phyloP scores from a whole-genome alignment of 2,888 invertebrate species.

The Diarsia rubi region DNA sequence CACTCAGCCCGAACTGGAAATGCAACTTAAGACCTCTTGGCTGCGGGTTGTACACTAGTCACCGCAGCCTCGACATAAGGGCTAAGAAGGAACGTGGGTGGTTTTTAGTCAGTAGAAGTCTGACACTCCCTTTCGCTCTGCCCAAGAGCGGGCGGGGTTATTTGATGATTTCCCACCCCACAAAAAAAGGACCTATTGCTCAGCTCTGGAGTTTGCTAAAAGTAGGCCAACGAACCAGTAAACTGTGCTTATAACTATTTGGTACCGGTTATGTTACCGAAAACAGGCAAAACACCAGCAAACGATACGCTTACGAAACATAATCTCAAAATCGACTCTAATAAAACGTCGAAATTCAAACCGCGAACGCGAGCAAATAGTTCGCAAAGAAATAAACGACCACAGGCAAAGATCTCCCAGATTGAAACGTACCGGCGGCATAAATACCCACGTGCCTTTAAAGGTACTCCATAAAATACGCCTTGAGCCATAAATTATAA shows the following conservation, averaged over 20 bases:
- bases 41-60: too few species aligned
- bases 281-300: not conserved
- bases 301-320: slow-evolving; percentile 38
- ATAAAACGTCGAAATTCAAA: slow-evolving; percentile 65
- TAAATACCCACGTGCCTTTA: slow-evolving; percentile 87
- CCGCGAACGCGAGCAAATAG: slow-evolving; percentile 74
- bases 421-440: slow-evolving; percentile 87
- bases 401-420: slow-evolving; percentile 82
- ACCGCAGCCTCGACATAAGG: too few species aligned
- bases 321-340: slow-evolving; percentile 50
- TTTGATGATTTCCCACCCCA: too few species aligned
- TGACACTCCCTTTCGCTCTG: too few species aligned
- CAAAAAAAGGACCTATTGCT: too few species aligned
- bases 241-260: not conserved
- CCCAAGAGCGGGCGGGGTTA: too few species aligned
- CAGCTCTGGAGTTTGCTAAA: not conserved
- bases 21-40: not conserved
- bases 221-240: not conserved
- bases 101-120: too few species aligned
- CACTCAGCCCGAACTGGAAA: not conserved
- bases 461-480: slow-evolving; percentile 78
- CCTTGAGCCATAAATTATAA: slow-evolving; percentile 86
- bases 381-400: slow-evolving; percentile 75
- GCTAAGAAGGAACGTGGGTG: too few species aligned
- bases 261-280: not conserved